Evolutionary conservation across 92 coral and sea anemone genomes (phyloP), one percentile per base, ranked within the genome.

Genomic region (Galaxea fascicularis): DNA sequence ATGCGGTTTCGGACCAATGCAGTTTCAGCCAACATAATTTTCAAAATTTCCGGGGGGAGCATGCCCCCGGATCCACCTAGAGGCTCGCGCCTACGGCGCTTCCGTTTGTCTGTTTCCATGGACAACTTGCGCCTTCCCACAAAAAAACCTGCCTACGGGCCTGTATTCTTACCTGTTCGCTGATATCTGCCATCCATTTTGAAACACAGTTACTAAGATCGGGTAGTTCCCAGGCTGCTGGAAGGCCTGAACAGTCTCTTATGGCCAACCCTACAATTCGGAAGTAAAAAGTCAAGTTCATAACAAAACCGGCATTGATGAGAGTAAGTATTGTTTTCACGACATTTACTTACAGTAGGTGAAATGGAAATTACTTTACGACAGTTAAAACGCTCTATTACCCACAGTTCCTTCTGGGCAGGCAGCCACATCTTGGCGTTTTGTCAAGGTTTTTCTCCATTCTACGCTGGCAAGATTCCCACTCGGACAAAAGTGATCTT

Each of bases 361-460:
- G 41, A 35, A 35, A 35, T 35, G 41, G 6, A 35, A 35, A 35
- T 6, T 35, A 35, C 10, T 49, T 16, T 20, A 6, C 24, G 18
- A 56, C 62, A 56, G 18, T 17, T 8, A 17, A 59, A 18, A 52
- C 39, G 22, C 26, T 80, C 9, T 27, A 11, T 70, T 82, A 82
- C 86, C 86, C 21, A 70, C 46, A 11, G 88, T 76, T 54, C 88
- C 92, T 15, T 79, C 62, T 3, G 98, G 98, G 66, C 98, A 94
- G 28, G 74, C 20, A 31, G 87, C 65, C 54, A 56, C 73, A 10
- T 71, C 90, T 13, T 76, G 78, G 22, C 85, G 84, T 58, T 92
- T 89, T 7, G 69, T 80, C 58, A 89, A 75, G 13, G 95, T 94
- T 28, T 75, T 91, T 21, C 58, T 27, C 98, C 98, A 94, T 74